Evolutionary conservation across 2,113 vertebrate species (phyloP).

Genomic region (Scartelaos histophorus): DNA sequence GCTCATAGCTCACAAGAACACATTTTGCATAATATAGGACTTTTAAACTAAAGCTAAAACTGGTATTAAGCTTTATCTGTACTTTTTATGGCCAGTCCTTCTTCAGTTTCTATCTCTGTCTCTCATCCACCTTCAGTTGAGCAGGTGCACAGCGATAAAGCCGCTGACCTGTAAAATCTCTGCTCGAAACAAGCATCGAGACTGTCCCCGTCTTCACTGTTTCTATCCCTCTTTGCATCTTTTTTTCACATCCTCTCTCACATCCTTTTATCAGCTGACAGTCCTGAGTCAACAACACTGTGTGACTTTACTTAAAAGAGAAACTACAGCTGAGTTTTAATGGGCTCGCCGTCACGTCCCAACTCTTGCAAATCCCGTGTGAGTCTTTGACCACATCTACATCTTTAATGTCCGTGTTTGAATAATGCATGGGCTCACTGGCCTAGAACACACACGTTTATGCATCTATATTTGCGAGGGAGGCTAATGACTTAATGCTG

Average conservation of each 20-base stretch:
- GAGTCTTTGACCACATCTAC: conserved; percentile 73
- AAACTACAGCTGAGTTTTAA: conserved; percentile 9
- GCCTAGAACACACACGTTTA: conserved; percentile 32
- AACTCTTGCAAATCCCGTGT: conserved; percentile 13
- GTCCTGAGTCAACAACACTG: conserved; percentile 16
- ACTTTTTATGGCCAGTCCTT: conserved; percentile 19
- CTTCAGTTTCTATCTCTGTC: conserved; percentile 25
- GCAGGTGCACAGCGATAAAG: conserved; percentile 70
- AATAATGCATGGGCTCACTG: conserved; percentile 69
- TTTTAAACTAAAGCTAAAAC: too few species aligned
- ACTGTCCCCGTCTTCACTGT: conserved; percentile 28
- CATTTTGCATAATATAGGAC: too few species aligned
- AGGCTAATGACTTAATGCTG: background rate
- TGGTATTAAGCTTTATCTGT: conserved; percentile 5
- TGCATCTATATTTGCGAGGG: conserved; percentile 5
- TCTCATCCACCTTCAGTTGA: conserved; percentile 44
- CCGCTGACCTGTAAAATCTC: conserved; percentile 70
- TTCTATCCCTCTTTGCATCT: conserved; percentile 29
- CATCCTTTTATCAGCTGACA: background rate
- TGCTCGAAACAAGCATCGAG: conserved; percentile 60
- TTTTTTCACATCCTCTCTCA: background rate
- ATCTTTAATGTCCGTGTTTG: conserved; percentile 72
- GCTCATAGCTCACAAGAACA: too few species aligned
- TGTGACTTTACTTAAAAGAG: conserved; percentile 16
- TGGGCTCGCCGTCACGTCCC: conserved; percentile 12